These are phyloP conservation scores for Exocentrus adspersus DNA, from an alignment of 2,888 invertebrate genomes.

Conservation along the genomic window DNA sequence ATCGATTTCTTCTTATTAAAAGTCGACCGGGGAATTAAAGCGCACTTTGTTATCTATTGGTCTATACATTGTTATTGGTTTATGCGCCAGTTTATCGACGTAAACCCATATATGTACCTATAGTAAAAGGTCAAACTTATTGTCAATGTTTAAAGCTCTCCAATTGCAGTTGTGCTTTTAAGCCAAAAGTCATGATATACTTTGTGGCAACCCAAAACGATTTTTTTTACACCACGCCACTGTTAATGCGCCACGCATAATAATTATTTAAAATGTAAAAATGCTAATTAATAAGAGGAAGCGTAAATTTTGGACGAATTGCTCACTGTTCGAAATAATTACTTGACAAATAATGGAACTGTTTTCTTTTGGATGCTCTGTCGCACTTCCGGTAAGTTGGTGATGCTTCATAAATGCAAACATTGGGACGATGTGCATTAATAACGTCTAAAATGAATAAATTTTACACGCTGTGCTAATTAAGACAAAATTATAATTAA, in stretches of 20 bases:
- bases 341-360: constrained; percentile 3
- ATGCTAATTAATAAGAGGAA: constrained; percentile 39
- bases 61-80: too few species aligned
- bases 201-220: not conserved
- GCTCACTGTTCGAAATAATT: not conserved
- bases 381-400: not conserved
- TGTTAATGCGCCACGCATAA: constrained; percentile 33
- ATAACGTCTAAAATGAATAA: constrained; percentile 3
- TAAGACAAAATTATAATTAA: not conserved
- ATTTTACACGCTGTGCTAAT: not conserved
- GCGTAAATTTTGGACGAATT: constrained; percentile 2
- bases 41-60: too few species aligned
- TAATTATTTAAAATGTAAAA: constrained; percentile 36
- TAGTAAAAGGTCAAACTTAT: too few species aligned
- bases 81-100: too few species aligned
- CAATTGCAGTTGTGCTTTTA: too few species aligned
- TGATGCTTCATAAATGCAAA: not conserved
- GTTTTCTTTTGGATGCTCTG: constrained; percentile 1
- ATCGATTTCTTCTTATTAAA: constrained; percentile 3
- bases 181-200: too few species aligned
- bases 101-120: too few species aligned
- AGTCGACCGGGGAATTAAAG: not conserved
- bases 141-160: too few species aligned
- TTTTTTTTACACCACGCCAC: not conserved
- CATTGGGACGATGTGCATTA: not conserved